Conservation (phyloP, 2,797 vertebrate genomes). For the Sphaeramia orbicularis region DNA sequence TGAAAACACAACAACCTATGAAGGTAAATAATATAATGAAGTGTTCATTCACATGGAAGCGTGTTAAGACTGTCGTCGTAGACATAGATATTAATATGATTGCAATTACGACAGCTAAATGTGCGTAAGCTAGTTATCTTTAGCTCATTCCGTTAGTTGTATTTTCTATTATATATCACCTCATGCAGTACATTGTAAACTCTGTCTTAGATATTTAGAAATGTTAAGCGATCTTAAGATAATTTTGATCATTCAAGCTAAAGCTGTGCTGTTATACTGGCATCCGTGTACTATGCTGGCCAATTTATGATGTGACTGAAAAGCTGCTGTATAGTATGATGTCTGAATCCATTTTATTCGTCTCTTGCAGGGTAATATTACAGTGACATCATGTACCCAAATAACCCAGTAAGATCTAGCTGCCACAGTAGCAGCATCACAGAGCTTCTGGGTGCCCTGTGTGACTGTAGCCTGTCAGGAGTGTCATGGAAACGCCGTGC, state of each 20-base stretch:
- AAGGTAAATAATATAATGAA: slow-evolving; percentile 13
- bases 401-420: slow-evolving; percentile 40
- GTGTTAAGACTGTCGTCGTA: fast-evolving
- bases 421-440: slow-evolving; percentile 87
- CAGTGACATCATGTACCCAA: slow-evolving; percentile 60
- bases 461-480: slow-evolving; percentile 88
- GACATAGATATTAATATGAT: background rate
- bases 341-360: slow-evolving; percentile 2
- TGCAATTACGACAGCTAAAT: background rate
- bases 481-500: slow-evolving; percentile 88
- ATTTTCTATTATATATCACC: background rate
- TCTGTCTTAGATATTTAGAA: too few species aligned
- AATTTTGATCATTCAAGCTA: background rate
- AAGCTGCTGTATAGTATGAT: background rate
- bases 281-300: background rate
- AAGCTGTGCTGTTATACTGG: background rate
- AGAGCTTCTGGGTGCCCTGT: slow-evolving; percentile 89
- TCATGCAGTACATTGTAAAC: too few species aligned
- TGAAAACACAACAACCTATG: background rate
- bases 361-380: slow-evolving; percentile 34
- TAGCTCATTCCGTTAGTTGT: slow-evolving; percentile 1
- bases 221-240: background rate
- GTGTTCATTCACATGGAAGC: background rate
- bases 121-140: slow-evolving; percentile 9
- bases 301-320: background rate